These are phyloP conservation scores for Nymphalis urticae DNA, from an alignment of 2,888 invertebrate genomes.

Conservation along the genomic window DNA sequence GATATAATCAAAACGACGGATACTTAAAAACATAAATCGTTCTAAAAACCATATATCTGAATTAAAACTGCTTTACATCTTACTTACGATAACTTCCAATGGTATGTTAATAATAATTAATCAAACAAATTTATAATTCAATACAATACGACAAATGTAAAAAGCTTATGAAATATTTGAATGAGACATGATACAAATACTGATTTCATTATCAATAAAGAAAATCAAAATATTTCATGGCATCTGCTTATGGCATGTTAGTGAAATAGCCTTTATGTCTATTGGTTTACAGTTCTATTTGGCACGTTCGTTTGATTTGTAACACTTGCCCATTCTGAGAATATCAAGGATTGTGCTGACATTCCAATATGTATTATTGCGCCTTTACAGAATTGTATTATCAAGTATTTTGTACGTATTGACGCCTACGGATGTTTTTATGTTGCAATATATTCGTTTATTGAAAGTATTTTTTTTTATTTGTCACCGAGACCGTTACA, in stretches of 20 bases:
- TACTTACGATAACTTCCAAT: too few relatives aligned
- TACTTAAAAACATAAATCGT: too few relatives aligned
- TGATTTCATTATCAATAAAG: too few relatives aligned
- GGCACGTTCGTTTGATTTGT: background rate
- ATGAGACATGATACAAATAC: too few relatives aligned
- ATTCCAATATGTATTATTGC: conserved; percentile 51
- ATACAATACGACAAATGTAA: too few relatives aligned
- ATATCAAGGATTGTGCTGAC: conserved; percentile 54
- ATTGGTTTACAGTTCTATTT: background rate
- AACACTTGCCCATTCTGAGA: conserved; percentile 11
- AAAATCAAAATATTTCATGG: too few relatives aligned
- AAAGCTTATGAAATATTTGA: too few relatives aligned
- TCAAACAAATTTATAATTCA: too few relatives aligned
- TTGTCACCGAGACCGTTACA: conserved; percentile 36
- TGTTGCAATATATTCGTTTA: conserved; percentile 47
- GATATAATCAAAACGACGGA: too few relatives aligned
- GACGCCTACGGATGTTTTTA: conserved; percentile 48
- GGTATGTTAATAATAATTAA: too few relatives aligned
- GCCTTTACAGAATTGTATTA: conserved; percentile 53
- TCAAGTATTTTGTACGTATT: conserved; percentile 45
- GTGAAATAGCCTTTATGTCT: background rate
- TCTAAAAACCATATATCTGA: too few relatives aligned
- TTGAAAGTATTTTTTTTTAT: conserved; percentile 48
- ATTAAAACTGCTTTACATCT: too few relatives aligned
- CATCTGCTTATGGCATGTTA: background rate